Base-by-base conservation (phyloP, 2,113 vertebrate species). In the Trematocara marginatum region DNA sequence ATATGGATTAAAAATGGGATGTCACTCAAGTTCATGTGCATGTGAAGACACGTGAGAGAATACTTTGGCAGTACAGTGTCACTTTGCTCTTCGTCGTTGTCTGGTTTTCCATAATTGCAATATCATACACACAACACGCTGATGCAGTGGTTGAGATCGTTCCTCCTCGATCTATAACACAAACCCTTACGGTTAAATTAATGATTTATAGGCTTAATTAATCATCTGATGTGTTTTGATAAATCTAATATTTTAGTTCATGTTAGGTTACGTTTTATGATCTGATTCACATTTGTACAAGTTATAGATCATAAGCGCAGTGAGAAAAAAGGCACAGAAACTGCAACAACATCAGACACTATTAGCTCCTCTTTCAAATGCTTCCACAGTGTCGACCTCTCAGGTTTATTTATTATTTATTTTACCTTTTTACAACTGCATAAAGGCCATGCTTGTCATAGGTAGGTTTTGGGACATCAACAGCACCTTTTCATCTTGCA, bases 361-460 rank as follows among this genome's bases (percentile, higher is more conserved):
- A 9, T 51, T 51, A 51, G 16, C 9, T 51, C 16, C 49, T 51
- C 49, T 51, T 51, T 51, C 49, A 51, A 51, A n/a, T 51, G 7
- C 49, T 5, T 51, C 49, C 49, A 51, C 49, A 51, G 49, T 51
- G 49, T 51, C 9, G 16, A 51, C 49, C 4, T 51, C 16, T n/a
- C 49, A 51, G 49, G 16, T 51, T 51, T n/a, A 0, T 8, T 16
- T 8, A 0, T 8, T 31, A 6, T 31, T 51, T 51, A 9, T 34
- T 51, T 9, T 51, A n/a, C 49, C 4, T 51, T 7, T 51, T 51
- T 51, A n/a, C 49, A 18, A 51, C 49, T n/a, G 49, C 49, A 51
- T n/a, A n/a, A 51, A 10, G 18, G 49, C 49, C 49, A 51, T 51
- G 49, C 49, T 51, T n/a, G 8, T 51, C 18, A 51, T n/a, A 51